phyloP scores from a whole-genome alignment of 1,140 invertebrate species.

The Thaumatotibia leucotreta region DNA sequence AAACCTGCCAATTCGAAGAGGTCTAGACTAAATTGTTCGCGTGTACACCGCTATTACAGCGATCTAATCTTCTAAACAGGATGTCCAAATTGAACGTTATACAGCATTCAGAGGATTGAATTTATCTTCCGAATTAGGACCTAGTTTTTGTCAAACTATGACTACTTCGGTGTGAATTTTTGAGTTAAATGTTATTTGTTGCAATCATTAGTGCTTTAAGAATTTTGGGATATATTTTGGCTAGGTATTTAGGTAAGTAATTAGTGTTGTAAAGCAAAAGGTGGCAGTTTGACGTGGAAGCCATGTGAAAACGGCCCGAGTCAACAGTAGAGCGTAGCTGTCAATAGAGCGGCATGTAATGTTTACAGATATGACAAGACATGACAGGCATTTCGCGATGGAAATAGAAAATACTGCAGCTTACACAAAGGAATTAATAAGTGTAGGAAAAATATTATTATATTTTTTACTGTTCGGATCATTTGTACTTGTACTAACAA shows the following conservation, averaged over 20 bases:
- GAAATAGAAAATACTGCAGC: conserved; percentile 20
- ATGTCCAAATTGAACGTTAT: conserved; percentile 45
- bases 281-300: conserved; percentile 17
- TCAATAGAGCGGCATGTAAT: conserved; percentile 15
- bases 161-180: background rate
- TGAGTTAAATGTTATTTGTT: background rate
- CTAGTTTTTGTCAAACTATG: background rate
- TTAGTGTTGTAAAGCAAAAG: background rate
- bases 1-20: conserved; percentile 18
- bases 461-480: no score
- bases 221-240: background rate
- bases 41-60: conserved; percentile 46
- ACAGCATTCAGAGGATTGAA: conserved; percentile 25
- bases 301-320: conserved; percentile 19
- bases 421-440: conserved; percentile 34
- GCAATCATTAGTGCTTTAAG: background rate
- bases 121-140: conserved; percentile 26
- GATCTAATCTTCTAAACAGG: conserved; percentile 55
- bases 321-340: conserved; percentile 23
- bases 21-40: conserved; percentile 31
- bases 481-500: no score
- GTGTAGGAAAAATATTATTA: background rate
- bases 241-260: background rate
- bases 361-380: conserved; percentile 19
- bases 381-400: conserved; percentile 21